Conservation (phyloP, 2,113 vertebrate genomes). For the Gallinago paraguaiae region DNA sequence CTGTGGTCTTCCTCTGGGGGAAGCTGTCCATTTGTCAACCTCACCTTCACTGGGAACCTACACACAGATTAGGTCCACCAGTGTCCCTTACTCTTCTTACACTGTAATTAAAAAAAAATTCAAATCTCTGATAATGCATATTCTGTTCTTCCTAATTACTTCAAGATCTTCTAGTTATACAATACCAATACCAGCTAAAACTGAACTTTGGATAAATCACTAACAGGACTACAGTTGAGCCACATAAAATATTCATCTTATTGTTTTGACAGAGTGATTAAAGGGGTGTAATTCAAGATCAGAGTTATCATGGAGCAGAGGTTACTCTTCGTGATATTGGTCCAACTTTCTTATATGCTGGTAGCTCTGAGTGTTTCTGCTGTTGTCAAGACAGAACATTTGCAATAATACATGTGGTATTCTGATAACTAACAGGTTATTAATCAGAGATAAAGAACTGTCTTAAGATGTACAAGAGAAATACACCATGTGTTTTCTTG, state of each 20-base stretch:
- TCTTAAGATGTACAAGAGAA: neutral
- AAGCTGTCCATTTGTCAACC: neutral
- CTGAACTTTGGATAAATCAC: neutral
- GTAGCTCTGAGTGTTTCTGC: neutral
- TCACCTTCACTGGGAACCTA: neutral
- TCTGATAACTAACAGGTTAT: neutral
- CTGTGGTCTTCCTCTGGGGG: neutral
- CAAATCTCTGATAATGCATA: neutral
- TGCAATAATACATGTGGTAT: neutral
- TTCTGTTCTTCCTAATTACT: neutral
- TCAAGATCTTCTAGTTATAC: neutral
- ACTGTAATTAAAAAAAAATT: neutral
- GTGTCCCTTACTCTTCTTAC: neutral
- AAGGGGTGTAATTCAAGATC: neutral
- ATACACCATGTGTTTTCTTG: neutral
- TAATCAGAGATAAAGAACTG: neutral
- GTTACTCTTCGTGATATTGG: neutral
- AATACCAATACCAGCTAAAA: neutral
- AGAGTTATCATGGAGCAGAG: neutral
- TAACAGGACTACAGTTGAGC: neutral
- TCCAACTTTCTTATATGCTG: neutral
- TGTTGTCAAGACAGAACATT: neutral
- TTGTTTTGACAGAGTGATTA: neutral
- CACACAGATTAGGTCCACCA: neutral
- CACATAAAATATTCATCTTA: neutral